A percentile compares a stretch with the other conserved stretches of the same genome.
Conservation (phyloP, 2,797 vertebrate species). For the Myripristis jacobus region DNA sequence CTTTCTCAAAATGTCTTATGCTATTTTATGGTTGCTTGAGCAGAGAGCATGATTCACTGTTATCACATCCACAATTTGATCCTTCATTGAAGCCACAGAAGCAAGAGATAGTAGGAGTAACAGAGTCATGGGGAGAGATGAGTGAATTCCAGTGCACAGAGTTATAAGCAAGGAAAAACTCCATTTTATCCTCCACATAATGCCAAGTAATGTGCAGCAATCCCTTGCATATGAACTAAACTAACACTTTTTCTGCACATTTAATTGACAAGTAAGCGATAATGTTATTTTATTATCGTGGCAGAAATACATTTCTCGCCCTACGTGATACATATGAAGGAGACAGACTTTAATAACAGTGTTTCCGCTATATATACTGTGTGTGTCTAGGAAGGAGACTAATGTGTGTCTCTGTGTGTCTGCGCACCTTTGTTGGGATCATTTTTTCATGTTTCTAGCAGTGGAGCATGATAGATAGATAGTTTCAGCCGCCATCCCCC, state of each 20-base stretch:
- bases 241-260: neutral
- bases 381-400: neutral
- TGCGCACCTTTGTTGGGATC: neutral
- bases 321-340: slow-evolving; percentile 17
- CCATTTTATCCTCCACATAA: neutral
- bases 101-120: neutral
- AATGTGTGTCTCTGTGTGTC: neutral
- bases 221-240: neutral
- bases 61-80: neutral
- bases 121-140: neutral
- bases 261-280: neutral
- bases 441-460: slow-evolving; percentile 1
- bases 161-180: neutral
- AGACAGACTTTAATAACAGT: slow-evolving; percentile 4
- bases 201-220: neutral
- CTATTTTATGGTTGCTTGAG: neutral
- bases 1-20: too few species aligned
- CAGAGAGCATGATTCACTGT: neutral
- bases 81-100: neutral
- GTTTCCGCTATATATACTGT: slow-evolving; percentile 13
- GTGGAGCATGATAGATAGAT: slow-evolving; percentile 25
- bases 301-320: slow-evolving; percentile 4
- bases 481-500: slow-evolving; percentile 12
- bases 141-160: neutral
- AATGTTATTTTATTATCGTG: neutral